Evolutionary conservation across 1,140 invertebrate species (phyloP), one percentile per base, ranked within the genome.

Genomic region (Drosophila nannoptera): DNA sequence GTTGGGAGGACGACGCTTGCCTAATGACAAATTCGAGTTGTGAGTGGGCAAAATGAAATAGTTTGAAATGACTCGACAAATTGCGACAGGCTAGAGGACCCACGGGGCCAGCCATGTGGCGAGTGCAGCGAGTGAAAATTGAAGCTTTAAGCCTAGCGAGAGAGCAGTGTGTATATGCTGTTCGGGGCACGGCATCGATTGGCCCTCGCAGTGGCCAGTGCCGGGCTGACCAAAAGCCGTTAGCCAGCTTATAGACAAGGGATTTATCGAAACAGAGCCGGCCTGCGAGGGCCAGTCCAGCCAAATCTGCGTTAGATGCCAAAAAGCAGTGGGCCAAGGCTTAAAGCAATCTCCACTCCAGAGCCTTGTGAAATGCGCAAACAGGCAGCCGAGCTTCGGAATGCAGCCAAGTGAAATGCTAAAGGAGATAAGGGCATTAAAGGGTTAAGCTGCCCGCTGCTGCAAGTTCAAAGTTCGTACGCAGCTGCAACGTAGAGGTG

Each of bases 391-490:
- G 60, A 61, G 73, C 65, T 59, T 36, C 12, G 40, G 29, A 70
- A 70, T 66, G 62, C 54, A 76, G 49, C 69, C 69, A 68, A 84
- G 77, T 84, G 80, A 86, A 84, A 86, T 84, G 80, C 49, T 61
- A 86, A 80, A 71, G 73, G 69, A 77, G 80, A 84, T 84, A 84
- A 78, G 50, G 69, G 80, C 63, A 70, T 86, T 86, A 86, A 86
- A 64, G 80, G 81, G 76, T 86, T 84, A 86, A 84, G 77, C 69
- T 70, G 62, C 11, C 58, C 53, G 35, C 12, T 48, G 60, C 56
- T 61, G 76, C 78, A 84, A 84, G 78, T 83, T 83, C 78, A 83
- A 84, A 84, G 78, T 84, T 83, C 69, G 46, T 55, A 31, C 59
- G 31, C 60, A 50, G 67, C 54, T 76, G 73, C 73, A 76, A 76